phyloP scores from a whole-genome alignment of 2,888 invertebrate species.

The Agriopis marginaria region DNA sequence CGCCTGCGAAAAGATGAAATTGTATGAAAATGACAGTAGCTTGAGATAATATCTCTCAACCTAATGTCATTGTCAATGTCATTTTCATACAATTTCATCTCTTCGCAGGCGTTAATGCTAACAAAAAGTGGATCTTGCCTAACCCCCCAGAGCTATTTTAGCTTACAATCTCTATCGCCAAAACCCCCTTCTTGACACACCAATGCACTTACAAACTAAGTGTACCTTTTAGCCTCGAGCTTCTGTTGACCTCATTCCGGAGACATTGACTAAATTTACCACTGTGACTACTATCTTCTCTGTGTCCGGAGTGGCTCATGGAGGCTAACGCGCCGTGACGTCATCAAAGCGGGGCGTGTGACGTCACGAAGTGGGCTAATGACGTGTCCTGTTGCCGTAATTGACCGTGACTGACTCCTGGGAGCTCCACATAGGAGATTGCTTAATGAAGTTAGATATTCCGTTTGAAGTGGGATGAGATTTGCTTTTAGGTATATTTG shows the following conservation, averaged over 20 bases:
- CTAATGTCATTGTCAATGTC: too few species aligned
- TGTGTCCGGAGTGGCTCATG: conserved; percentile 26
- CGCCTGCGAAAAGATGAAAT: too few species aligned
- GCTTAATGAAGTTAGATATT: conserved; percentile 18
- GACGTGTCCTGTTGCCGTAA: conserved; percentile 64
- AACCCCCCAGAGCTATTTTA: conserved; percentile 4
- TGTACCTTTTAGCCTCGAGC: conserved; percentile 37
- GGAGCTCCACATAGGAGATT: conserved; percentile 22
- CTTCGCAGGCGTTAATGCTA: too few species aligned
- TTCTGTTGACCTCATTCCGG: conserved; percentile 55
- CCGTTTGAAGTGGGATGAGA: background rate
- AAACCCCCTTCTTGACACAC: conserved; percentile 22
- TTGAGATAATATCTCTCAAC: too few species aligned
- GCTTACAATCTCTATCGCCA: conserved; percentile 3
- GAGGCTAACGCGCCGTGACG: conserved; percentile 67
- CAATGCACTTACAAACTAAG: conserved; percentile 33
- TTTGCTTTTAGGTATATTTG: too few species aligned
- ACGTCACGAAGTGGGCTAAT: conserved; percentile 54
- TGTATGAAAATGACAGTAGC: too few species aligned
- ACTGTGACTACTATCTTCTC: background rate
- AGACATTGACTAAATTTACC: conserved; percentile 51
- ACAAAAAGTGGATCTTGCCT: too few species aligned
- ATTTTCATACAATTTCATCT: too few species aligned
- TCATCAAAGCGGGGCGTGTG: conserved; percentile 61
- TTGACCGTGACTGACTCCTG: conserved; percentile 58